Base-by-base conservation (phyloP, 2,113 vertebrate genomes). In the Plectropomus leopardus region DNA sequence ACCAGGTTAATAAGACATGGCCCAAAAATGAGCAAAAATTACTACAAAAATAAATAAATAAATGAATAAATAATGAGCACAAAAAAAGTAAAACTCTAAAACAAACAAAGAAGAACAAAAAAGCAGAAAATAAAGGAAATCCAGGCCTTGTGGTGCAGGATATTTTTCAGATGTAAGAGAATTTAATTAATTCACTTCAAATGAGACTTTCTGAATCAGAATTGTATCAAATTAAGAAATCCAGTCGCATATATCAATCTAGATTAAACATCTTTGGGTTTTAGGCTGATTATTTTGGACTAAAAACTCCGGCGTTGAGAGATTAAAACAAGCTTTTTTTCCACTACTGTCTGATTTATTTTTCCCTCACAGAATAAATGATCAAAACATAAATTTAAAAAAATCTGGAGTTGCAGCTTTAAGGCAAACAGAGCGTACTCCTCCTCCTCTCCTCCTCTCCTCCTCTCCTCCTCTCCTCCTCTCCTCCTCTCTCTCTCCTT, bases 381-480 rank as follows among this genome's bases (percentile, higher is more conserved):
- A 63, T 63, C 0, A 1, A 45, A 59, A n/a, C 7, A 40, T 60
- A 23, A 23, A 32, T 19, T 10, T 47, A 45, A 40, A 53, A 36
- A 6, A 61, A 50, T 55, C 4, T 0, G 19, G 21, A n/a, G 21
- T 32, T 65, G 51, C 58, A 44, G 42, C 64, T 28, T 9, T 28
- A 21, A 53, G 51, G 42, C 26, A 44, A 40, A 66, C 76, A 30
- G 44, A 83, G 55, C 72, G 78, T 78, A 55, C 77, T 80, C 28
- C 72, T 58, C 36, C 23, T 17, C 4, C 82, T n/a, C 61, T 70
- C 64, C 55, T 65, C 50, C 57, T 60, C 42, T 66, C 60, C 45
- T 28, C 45, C 78, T 30, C 54, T 57, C 63, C 15, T 13, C 61
- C 58, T 42, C 50, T 44, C 36, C 4, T 53, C 21, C 67, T 65